Evolutionary conservation across 2,888 invertebrate species (phyloP).

Genomic region (Erpobdella octoculata): DNA sequence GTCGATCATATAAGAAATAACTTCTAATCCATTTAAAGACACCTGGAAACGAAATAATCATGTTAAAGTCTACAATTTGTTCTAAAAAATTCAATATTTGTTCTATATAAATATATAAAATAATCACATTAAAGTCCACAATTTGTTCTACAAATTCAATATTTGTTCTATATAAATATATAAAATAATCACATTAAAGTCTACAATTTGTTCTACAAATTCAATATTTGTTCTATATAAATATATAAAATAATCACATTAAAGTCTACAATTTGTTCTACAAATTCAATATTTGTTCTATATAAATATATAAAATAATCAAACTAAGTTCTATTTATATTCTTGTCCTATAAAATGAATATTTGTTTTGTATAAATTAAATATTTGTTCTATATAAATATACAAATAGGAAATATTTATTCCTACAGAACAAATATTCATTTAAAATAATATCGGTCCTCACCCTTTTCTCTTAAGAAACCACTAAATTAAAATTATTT

Average conservation of each 20-base stretch:
- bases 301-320: neutral
- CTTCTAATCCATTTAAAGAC: constrained; percentile 81
- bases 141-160: neutral
- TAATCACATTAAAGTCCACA: neutral
- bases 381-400: no score
- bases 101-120: neutral
- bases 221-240: neutral
- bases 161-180: neutral
- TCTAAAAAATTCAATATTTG: neutral
- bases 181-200: neutral
- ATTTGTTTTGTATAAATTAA: no score
- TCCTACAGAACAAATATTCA: no score
- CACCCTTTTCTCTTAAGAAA: no score
- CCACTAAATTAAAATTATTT: no score
- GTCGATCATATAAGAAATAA: constrained; percentile 74
- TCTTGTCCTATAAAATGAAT: neutral
- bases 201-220: neutral
- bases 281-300: neutral
- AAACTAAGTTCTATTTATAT: neutral
- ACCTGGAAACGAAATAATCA: constrained; percentile 58
- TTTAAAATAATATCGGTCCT: no score
- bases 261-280: neutral
- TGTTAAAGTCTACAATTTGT: neutral
- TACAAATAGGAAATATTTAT: no score
- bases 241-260: neutral